phyloP scores from a whole-genome alignment of 2,888 invertebrate genomes.

The Oxycera nigricornis region DNA sequence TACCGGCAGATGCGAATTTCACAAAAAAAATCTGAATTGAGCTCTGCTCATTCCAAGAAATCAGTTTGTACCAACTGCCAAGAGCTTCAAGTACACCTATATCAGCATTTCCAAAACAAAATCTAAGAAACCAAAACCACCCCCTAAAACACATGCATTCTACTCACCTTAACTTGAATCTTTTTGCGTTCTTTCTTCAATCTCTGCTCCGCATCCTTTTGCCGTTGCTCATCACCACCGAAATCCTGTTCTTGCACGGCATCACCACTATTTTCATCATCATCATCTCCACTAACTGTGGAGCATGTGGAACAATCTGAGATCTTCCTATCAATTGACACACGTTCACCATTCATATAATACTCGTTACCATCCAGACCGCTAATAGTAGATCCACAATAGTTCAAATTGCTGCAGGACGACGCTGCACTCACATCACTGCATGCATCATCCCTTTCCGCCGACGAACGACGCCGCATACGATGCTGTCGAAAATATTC shows the following conservation, averaged over 20 bases:
- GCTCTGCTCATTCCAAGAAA: too few relatives aligned
- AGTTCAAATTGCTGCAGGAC: conserved; percentile 68
- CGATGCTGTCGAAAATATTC: conserved; percentile 66
- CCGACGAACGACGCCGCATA: conserved; percentile 57
- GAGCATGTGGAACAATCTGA: conserved; percentile 81
- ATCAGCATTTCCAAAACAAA: too few relatives aligned
- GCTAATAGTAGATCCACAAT: conserved; percentile 67
- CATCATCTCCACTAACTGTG: conserved; percentile 76
- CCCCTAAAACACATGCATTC: too few relatives aligned
- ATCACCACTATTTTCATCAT: conserved; percentile 65
- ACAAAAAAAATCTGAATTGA: too few relatives aligned
- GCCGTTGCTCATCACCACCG: conserved; percentile 18
- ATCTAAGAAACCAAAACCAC: too few relatives aligned
- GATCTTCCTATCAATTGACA: conserved; percentile 69
- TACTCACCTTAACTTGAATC: conserved; percentile 25
- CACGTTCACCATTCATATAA: conserved; percentile 64
- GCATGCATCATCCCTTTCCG: conserved; percentile 56
- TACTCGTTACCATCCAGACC: conserved; percentile 64
- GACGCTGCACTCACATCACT: conserved; percentile 68
- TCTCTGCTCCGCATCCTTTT: background rate
- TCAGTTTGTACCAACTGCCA: too few relatives aligned
- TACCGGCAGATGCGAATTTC: too few relatives aligned
- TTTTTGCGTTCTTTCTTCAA: conserved; percentile 1
- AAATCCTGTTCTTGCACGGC: conserved; percentile 51
- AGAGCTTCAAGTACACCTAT: too few relatives aligned